Conservation (phyloP, 2,797 vertebrate species). For the Alectoris magna region DNA sequence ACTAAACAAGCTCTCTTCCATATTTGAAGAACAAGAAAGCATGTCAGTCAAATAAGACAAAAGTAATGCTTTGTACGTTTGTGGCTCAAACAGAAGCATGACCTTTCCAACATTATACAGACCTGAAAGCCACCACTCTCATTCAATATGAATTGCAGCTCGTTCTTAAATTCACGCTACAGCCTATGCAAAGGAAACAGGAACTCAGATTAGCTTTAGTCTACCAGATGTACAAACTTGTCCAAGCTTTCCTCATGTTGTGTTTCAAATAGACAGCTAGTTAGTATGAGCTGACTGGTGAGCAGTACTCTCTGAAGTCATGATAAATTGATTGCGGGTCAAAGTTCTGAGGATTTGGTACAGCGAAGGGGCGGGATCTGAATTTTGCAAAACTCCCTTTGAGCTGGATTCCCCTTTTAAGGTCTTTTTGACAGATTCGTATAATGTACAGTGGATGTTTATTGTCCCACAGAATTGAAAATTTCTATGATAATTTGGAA, state of each 20-base stretch:
- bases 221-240: background rate
- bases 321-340: background rate
- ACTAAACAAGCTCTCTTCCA: background rate
- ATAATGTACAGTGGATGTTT: background rate
- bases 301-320: background rate
- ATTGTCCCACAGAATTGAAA: background rate
- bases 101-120: background rate
- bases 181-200: background rate
- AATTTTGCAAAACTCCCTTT: background rate
- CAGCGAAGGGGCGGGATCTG: accelerated
- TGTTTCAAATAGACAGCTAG: background rate
- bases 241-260: background rate
- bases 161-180: background rate
- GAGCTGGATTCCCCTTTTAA: background rate
- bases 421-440: background rate
- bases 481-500: background rate
- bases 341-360: background rate
- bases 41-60: background rate
- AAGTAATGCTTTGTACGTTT: background rate
- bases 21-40: constrained; percentile 27
- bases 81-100: background rate
- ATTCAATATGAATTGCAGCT: background rate
- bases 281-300: background rate
- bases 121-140: background rate
- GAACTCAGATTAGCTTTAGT: background rate